Evolutionary conservation across 2,888 invertebrate species (phyloP), one percentile per base, ranked within the genome.

Genomic region (Eupithecia dodoneata): DNA sequence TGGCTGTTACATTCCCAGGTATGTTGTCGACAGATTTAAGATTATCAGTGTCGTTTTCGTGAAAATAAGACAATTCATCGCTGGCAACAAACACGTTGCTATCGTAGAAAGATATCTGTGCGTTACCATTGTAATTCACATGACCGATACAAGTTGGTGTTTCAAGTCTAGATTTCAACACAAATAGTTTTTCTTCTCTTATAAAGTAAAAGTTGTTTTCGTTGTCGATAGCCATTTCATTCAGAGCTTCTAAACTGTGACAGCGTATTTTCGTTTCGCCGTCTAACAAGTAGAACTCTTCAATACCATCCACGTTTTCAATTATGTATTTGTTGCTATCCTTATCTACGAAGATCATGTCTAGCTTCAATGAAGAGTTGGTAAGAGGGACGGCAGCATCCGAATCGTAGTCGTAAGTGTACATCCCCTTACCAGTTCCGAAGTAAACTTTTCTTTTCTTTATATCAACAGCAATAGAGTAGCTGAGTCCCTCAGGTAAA

Each of bases 191-290:
- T 4, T 90, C 89, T 41, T 90, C 86, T 82, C 88, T 89, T 71
- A 94, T 88, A 79, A 87, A 94, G 81, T 93, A 94, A 79, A 94
- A 91, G 78, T 94, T 92, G 79, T 93, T 92, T 75, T 91, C 86
- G 41, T 89, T 88, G 69, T 93, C 92, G 59, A 93, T 91, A 10
- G 91, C 89, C 83, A 94, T 84, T 82, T 93, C 93, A 76, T 90
- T 89, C 1, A 93, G 76, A 10, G 90, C 88, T 81, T 92, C 89
- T 1, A 92, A 85, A 71, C 84, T 87, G 65, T 87, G 84, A 74
- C 89, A 90, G 2, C 85, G 86, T 67, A 90, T 87, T 88, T 91
- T 93, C 76, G 86, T 91, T 30, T 89, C 85, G 5, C 88, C 90
- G 59, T 89, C 88, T 49, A 93, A 80, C 4, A 91, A 83, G 79